Percentiles rank a stretch among this genome's conserved stretches.
These are phyloP conservation scores for Siderastrea radians DNA, from an alignment of 92 coral and sea anemone genomes.

Conservation along the genomic window DNA sequence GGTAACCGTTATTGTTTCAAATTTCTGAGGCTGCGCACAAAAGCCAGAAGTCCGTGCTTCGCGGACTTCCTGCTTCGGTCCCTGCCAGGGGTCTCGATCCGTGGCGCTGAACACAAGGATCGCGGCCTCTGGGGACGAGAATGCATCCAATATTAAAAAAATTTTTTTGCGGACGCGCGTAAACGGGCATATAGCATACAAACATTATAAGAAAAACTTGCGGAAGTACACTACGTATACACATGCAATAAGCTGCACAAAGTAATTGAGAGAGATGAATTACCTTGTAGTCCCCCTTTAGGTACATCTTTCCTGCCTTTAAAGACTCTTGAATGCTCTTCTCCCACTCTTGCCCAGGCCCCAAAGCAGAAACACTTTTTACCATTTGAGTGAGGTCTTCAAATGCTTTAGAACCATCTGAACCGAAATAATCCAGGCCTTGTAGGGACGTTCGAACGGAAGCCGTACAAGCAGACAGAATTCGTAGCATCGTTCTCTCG, in stretches of 20 bases:
- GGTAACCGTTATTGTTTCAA: too few relatives aligned
- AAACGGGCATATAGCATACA: neutral
- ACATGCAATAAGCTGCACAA: neutral
- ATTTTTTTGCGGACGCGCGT: neutral
- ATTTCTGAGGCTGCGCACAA: too few relatives aligned
- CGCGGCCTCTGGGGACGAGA: too few relatives aligned
- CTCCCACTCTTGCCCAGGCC: constrained; percentile 13
- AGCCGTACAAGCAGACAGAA: constrained; percentile 52
- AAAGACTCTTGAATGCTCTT: constrained; percentile 28
- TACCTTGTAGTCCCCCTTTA: constrained; percentile 58
- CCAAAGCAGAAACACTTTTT: constrained; percentile 5
- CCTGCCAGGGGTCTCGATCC: neutral
- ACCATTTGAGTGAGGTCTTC: constrained; percentile 33
- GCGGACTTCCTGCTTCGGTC: too few relatives aligned
- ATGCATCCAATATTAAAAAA: too few relatives aligned
- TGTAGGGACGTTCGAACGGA: constrained; percentile 41
- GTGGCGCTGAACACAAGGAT: neutral
- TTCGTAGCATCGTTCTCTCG: constrained; percentile 36
- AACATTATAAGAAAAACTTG: neutral
- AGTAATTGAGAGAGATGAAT: neutral
- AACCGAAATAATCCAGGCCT: constrained; percentile 60
- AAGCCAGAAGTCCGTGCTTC: too few relatives aligned
- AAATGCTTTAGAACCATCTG: constrained; percentile 58
- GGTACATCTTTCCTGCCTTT: constrained; percentile 49
- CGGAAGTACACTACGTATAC: neutral